Conservation (phyloP, 2,888 invertebrate genomes). For the Epinotia brunnichana region DNA sequence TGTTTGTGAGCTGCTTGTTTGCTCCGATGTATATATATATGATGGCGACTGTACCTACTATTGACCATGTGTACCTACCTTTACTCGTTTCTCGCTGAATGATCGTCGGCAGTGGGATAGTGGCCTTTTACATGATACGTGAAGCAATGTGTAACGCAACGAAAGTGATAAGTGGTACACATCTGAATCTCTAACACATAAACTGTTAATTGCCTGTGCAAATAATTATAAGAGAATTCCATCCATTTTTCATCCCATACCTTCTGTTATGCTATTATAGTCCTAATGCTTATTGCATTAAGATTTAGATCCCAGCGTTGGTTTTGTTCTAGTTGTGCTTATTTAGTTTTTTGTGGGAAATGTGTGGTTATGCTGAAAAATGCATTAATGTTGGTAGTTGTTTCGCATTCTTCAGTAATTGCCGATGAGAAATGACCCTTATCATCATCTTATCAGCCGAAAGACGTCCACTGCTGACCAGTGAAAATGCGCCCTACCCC, state of each 20-base stretch:
- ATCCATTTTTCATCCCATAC: conserved; percentile 10
- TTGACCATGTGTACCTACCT: too few species aligned
- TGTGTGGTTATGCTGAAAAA: background rate
- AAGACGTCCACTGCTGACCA: too few species aligned
- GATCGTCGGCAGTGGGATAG: too few species aligned
- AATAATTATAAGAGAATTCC: conserved; percentile 46
- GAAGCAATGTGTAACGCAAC: conserved; percentile 6
- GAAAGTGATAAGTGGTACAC: conserved; percentile 41
- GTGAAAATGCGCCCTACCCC: too few species aligned
- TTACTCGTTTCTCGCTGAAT: too few species aligned
- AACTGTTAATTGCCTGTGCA: conserved; percentile 44
- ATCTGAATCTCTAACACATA: conserved; percentile 43
- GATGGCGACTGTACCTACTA: too few species aligned
- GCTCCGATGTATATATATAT: too few species aligned
- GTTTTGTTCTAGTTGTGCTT: background rate
- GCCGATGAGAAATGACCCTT: background rate
- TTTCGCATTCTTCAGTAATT: background rate
- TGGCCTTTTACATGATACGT: background rate
- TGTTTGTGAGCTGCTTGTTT: too few species aligned
- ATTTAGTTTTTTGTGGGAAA: background rate
- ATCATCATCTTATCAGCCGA: too few species aligned
- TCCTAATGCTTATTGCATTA: background rate
- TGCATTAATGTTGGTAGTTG: background rate
- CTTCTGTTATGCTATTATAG: background rate
- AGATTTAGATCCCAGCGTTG: background rate